Conservation (phyloP, 2,888 invertebrate genomes). For the Erannis defoliaria region DNA sequence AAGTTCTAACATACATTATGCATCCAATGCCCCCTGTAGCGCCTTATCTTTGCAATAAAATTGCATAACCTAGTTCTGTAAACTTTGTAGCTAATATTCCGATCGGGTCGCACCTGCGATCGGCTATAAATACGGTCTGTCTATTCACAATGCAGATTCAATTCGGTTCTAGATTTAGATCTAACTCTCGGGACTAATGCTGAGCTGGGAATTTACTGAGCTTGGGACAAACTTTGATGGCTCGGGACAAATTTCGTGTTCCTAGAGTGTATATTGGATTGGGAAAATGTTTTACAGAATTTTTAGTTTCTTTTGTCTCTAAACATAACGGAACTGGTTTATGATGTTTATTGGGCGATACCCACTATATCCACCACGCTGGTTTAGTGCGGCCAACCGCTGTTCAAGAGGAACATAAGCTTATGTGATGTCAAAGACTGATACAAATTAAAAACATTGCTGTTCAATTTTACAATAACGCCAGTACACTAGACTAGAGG, state of each 20-base stretch:
- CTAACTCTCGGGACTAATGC: constrained; percentile 5
- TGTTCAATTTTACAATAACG: too few relatives aligned
- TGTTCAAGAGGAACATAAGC: too few relatives aligned
- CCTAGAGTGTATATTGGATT: neutral
- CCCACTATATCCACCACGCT: too few relatives aligned
- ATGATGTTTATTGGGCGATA: too few relatives aligned
- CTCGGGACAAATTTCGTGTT: neutral
- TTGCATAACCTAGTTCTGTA: constrained; percentile 26
- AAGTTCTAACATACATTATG: constrained; percentile 14
- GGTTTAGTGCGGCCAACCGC: too few relatives aligned
- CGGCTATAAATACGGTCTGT: constrained; percentile 41
- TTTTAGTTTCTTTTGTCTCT: neutral
- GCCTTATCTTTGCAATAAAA: constrained; percentile 20
- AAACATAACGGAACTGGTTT: too few relatives aligned
- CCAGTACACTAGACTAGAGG: too few relatives aligned
- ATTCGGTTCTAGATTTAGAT: constrained; percentile 38
- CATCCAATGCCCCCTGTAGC: constrained; percentile 1
- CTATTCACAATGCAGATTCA: constrained; percentile 43
- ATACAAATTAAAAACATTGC: too few relatives aligned
- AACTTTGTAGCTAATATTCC: constrained; percentile 37
- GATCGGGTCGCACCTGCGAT: constrained; percentile 44
- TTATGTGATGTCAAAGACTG: too few relatives aligned
- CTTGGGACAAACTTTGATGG: constrained; percentile 14
- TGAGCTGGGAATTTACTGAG: constrained; percentile 6
- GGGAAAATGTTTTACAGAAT: neutral